These are phyloP conservation scores for Lamprotornis superbus DNA, from an alignment of 2,113 vertebrate species.

Conservation along the genomic window DNA sequence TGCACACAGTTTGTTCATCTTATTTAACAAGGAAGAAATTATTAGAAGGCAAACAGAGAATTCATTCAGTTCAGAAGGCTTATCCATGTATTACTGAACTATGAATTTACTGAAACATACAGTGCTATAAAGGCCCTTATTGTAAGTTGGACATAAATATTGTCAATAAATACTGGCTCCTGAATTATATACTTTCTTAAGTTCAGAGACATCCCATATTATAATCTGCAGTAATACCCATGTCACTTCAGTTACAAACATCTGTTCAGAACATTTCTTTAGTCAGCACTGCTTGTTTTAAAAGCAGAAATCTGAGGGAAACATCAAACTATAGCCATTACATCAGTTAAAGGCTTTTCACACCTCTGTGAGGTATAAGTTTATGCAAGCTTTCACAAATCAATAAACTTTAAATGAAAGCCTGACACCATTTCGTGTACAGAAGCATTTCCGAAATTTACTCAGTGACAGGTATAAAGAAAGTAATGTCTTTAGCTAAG, in stretches of 20 bases:
- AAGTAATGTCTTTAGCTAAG: not conserved
- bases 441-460: not conserved
- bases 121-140: conserved; percentile 36
- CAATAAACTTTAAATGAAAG: conserved; percentile 44
- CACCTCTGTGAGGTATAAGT: conserved; percentile 30
- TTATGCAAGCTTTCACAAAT: conserved; percentile 31
- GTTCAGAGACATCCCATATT: conserved; percentile 46
- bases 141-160: conserved; percentile 46
- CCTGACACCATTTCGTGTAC: not conserved
- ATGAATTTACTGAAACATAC: not conserved
- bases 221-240: conserved; percentile 23
- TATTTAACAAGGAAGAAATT: conserved; percentile 38
- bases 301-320: conserved; percentile 60
- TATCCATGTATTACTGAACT: not conserved
- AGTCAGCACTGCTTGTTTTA: conserved; percentile 55
- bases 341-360: conserved; percentile 58
- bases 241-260: conserved; percentile 13
- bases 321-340: conserved; percentile 38
- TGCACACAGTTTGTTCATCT: not conserved
- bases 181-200: conserved; percentile 34
- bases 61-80: not conserved
- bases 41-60: conserved; percentile 1
- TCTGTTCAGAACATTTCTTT: conserved; percentile 69
- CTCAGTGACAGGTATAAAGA: not conserved
- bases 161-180: conserved; percentile 22